Evolutionary conservation across 2,797 vertebrate species (phyloP), one percentile per base, ranked within the genome.

Genomic region (Melanotaenia trifasciata): DNA sequence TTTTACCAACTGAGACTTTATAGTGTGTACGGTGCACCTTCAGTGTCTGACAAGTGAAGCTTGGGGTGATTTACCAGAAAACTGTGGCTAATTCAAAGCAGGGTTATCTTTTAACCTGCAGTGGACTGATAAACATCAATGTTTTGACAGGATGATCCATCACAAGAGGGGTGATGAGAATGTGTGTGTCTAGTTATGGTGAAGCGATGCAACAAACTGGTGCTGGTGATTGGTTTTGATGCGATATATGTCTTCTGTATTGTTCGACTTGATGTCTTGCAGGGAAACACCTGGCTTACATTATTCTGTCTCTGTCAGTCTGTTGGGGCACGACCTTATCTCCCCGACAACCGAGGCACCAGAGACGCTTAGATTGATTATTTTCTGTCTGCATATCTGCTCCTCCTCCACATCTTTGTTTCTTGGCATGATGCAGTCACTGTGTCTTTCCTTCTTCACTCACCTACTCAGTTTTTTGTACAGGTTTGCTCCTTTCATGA

Each of bases 111-210:
- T 70, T 53, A 72, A 67, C 62, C 45, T n/a, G 38, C 0, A 1
- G 61, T 22, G 9, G 33, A 67, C 70, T 75, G 64, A 81, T 77
- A 14, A 81, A 63, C 14, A 24, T 18, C 16, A 3, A 3, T 36
- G 40, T 63, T 47, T 40, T 70, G 69, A 72, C 2, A 45, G 51
- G 33, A 56, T 57, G 45, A 61, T 67, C 35, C 16, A 45, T 56
- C 26, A 67, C 1, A 6, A 24, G 28, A 0, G 62, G 60, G 35
- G 26, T 22, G 30, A 67, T 12, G 22, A 32, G 72, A 26, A 35
- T 10, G 22, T 35, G 35, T 71, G 26, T 53, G n/a, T 45, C 36
- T 13, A 18, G 45, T n/a, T 20, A 14, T 5, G 14, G 20, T 47
- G 20, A 47, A 47, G 18, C 18, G 45, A n/a, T n/a, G 7, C 45